phyloP scores from a whole-genome alignment of 2,888 invertebrate species.

The Bombylius major region DNA sequence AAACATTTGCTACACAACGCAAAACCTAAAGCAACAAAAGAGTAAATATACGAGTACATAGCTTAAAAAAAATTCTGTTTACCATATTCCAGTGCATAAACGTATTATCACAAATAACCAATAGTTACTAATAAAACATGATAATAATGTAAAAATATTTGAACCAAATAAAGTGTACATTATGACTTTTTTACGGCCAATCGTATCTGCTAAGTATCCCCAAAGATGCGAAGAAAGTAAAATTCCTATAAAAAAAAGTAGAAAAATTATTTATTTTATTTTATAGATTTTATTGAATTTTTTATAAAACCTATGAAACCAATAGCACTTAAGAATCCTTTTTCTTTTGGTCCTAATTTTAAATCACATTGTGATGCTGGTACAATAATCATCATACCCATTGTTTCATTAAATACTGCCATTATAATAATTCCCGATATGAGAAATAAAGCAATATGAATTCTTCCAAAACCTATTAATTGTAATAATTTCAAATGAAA shows the following conservation, averaged over 20 bases:
- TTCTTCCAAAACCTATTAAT: constrained; percentile 48
- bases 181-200: constrained; percentile 39
- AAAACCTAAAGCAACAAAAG: too few species aligned
- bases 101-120: constrained; percentile 41
- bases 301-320: constrained; percentile 47
- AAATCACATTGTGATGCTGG: constrained; percentile 61
- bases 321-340: constrained; percentile 51
- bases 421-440: constrained; percentile 49
- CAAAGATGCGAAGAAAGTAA: constrained; percentile 45
- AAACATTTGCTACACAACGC: too few species aligned
- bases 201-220: constrained; percentile 46
- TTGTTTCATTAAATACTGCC: constrained; percentile 56
- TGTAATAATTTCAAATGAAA: too few species aligned
- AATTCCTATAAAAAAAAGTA: constrained; percentile 31
- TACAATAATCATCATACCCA: constrained; percentile 53
- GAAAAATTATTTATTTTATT: not conserved
- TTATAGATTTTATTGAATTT: not conserved
- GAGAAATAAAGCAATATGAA: constrained; percentile 47
- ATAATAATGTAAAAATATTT: constrained; percentile 38
- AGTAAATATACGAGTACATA: too few species aligned
- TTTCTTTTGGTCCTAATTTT: constrained; percentile 41
- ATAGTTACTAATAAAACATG: constrained; percentile 39
- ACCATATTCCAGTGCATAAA: constrained; percentile 43
- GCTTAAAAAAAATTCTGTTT: constrained; percentile 15
- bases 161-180: constrained; percentile 39